These are phyloP conservation scores for Mercenaria mercenaria DNA, from an alignment of 1,140 invertebrate species.

Conservation along the genomic window DNA sequence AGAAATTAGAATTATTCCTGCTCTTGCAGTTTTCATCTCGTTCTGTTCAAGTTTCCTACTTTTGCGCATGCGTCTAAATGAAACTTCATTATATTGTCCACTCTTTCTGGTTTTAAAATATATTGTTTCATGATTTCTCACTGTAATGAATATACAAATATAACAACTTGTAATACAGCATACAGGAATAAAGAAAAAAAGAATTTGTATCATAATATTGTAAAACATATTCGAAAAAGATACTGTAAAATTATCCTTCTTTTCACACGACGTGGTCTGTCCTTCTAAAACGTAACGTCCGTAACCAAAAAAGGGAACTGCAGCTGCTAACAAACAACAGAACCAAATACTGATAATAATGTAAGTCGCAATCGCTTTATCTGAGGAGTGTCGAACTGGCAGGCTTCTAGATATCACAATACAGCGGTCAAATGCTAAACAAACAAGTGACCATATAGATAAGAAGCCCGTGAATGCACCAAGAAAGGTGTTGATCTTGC, in stretches of 20 bases:
- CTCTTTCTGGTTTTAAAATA: slow-evolving; percentile 3
- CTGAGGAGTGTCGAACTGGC: neutral
- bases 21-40: slow-evolving; percentile 13
- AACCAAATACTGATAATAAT: neutral
- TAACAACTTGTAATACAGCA: neutral
- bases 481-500: neutral
- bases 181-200: neutral
- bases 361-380: neutral
- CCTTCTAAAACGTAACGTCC: neutral
- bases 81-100: neutral
- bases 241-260: neutral
- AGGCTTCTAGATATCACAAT: neutral
- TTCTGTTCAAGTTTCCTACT: neutral
- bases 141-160: neutral
- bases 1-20: neutral
- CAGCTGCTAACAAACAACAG: neutral
- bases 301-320: neutral
- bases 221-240: neutral
- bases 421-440: neutral
- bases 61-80: neutral
- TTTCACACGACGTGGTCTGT: neutral
- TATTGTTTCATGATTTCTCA: neutral
- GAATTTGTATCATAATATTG: slow-evolving; percentile 6
- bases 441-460: neutral
- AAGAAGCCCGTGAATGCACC: slow-evolving; percentile 9